Evolutionary conservation across 1,140 invertebrate species (phyloP).

Genomic region (Venustaconcha ellipsiformis): DNA sequence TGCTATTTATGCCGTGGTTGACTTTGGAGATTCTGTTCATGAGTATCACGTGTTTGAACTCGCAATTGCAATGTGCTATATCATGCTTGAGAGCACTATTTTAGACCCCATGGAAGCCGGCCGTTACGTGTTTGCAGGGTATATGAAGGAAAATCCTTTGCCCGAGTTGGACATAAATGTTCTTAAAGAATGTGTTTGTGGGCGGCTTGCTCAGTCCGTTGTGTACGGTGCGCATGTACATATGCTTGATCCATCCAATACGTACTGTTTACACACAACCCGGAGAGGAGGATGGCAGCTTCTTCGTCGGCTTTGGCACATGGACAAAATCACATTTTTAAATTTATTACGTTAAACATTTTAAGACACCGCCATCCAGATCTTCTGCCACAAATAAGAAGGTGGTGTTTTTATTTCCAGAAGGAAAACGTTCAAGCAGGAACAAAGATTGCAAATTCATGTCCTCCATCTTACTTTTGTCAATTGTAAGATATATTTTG

Average conservation of each 20-base stretch:
- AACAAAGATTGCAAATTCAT: too few relatives aligned
- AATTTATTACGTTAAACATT: too few relatives aligned
- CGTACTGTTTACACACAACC: constrained; percentile 30
- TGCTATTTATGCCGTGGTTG: constrained; percentile 76
- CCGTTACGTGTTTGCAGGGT: constrained; percentile 82
- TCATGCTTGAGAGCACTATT: constrained; percentile 76
- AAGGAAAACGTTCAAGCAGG: too few relatives aligned
- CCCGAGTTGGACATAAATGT: constrained; percentile 75
- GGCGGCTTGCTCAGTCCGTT: constrained; percentile 83
- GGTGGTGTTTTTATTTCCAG: too few relatives aligned
- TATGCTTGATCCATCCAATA: constrained; percentile 79
- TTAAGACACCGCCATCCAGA: too few relatives aligned
- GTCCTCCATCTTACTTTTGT: too few relatives aligned
- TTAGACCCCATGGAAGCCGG: constrained; percentile 73
- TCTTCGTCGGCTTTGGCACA: constrained; percentile 26
- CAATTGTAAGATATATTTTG: too few relatives aligned
- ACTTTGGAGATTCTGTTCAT: constrained; percentile 85
- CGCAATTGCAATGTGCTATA: constrained; percentile 83
- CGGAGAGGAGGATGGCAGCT: constrained; percentile 27
- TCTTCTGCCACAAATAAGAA: too few relatives aligned
- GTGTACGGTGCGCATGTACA: constrained; percentile 82
- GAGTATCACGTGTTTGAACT: constrained; percentile 84
- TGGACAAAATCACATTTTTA: background rate
- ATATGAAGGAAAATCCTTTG: constrained; percentile 74
- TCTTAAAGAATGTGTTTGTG: constrained; percentile 80